Evolutionary conservation across 37 sponge, comb jelly and placozoan species (phyloP).

Genomic region (Spongia lamella): DNA sequence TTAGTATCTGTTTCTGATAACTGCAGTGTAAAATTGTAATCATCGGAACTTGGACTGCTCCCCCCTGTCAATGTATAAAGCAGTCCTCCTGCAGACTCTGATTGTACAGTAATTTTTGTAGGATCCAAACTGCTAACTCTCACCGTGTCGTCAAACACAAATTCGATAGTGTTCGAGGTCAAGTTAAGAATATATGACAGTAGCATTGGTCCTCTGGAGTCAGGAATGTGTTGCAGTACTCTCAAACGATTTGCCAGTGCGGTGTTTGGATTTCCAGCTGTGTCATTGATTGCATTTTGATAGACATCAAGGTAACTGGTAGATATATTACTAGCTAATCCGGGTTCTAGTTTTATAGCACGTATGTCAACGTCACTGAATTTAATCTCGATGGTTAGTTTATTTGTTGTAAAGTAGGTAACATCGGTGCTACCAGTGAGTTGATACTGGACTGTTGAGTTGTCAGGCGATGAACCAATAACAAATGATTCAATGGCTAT

Average conservation of each 20-base stretch:
- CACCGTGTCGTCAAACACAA: constrained; percentile 69
- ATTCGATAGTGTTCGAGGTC: constrained; percentile 49
- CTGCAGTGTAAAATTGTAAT: constrained; percentile 35
- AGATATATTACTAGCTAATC: constrained; percentile 11
- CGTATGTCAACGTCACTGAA: constrained; percentile 50
- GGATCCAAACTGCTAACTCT: constrained; percentile 38
- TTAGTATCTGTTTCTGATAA: constrained; percentile 53
- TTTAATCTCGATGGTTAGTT: constrained; percentile 25
- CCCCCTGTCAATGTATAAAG: constrained; percentile 52
- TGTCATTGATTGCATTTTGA: constrained; percentile 48
- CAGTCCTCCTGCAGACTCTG: neutral
- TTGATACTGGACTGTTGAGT: constrained; percentile 10
- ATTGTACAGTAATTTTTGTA: constrained; percentile 58
- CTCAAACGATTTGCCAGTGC: neutral
- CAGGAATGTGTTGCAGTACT: constrained; percentile 16
- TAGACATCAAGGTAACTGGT: constrained; percentile 50
- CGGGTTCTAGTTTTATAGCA: constrained; percentile 42
- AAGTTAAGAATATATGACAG: constrained; percentile 61
- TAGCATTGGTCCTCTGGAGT: constrained; percentile 51
- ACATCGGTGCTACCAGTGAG: constrained; percentile 41
- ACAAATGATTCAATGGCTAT: constrained; percentile 33
- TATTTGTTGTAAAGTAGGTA: constrained; percentile 28
- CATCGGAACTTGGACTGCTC: constrained; percentile 31
- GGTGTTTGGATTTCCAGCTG: constrained; percentile 25
- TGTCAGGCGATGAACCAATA: constrained; percentile 34